Evolutionary conservation across 1,140 invertebrate species (phyloP), one percentile per base, ranked within the genome.

Genomic region (Hermetia illucens): DNA sequence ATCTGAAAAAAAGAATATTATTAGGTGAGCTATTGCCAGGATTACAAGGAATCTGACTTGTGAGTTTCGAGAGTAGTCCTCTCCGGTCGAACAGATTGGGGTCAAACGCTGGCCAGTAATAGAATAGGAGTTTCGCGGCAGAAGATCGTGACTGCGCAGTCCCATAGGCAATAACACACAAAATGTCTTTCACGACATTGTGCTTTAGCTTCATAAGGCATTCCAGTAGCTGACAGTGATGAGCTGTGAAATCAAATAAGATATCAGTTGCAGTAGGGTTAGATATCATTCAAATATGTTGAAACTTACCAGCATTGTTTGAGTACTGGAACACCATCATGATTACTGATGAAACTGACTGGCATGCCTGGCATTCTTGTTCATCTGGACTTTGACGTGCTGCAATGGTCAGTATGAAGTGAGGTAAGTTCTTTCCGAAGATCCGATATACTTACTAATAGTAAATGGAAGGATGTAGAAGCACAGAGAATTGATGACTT

Each of bases 51-150:
- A 6, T 32, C 6, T 71, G 59, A 91, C 88, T 87, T 42, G 84
- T 79, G 56, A 92, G 81, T 66, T 90, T 92, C 44, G 88, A 82
- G 36, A 92, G 77, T 22, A 92, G 71, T 1, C 83, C 80, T 53
- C 86, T 82, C 31, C 90, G 71, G 57, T 97, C 93, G 51, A 91
- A 85, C 3, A 93, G 71, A 52, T 85, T 85, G 15, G 91, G 83
- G 67, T 96, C 94, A 47, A 97, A 84, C 3, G 92, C 82, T n/a
- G 95, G 95, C 93, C 95, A 98, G 60, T 98, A 98, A 64, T 96
- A 92, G 63, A 98, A 98, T 13, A 99, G 70, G 18, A 98, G 69
- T 66, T 97, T 95, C 29, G 90, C 89, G 13, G 95, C 94, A 3
- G 91, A 88, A 33, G 86, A 75, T 41, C 91, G 66, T 0, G 93